Evolutionary conservation across 2,113 vertebrate genomes (phyloP), one percentile per base, ranked within the genome.

Genomic region (Baryphthengus martii): DNA sequence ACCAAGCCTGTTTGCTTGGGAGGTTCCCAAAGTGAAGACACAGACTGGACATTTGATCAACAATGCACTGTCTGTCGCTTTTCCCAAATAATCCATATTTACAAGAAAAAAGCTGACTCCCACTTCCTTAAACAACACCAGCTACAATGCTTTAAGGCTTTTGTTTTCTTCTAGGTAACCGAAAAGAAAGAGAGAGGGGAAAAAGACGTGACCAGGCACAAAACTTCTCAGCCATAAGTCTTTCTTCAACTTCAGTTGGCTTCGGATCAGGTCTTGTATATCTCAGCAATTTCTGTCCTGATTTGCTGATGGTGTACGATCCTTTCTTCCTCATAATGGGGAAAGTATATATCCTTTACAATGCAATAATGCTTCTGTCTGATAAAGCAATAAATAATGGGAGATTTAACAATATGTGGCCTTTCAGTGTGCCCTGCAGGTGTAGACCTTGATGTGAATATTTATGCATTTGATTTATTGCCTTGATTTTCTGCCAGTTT

Each of bases 351-450:
- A 84, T 89, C 45, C 63, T 89, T 80, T 87, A 93, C 37, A 89
- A 23, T 28, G 65, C 65, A 84, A 49, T 81, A 93, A 89, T 39
- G 61, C 21, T 44, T 42, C 80, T 68, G 55, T 35, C 85, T 87
- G 61, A 89, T 71, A 81, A 80, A 89, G 73, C 81, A 84, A 87
- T 89, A 87, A 70, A 93, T 87, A 91, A 77, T 21, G n/a, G 55
- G 63, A 66, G 37, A 85, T 74, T 74, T 58, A 91, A 93, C 59
- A 84, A 66, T 62, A 77, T 56, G 55, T 56, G 68, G 49, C 40
- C 49, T 83, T 93, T 72, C 44, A 44, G 6, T 47, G 35, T 53
- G 92, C 59, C 53, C 88, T 73, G 37, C n/a, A 89, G 56, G 16
- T 80, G 93, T 84, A 84, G 45, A 61, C 23, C 80, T 77, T 23